Evolutionary conservation across 2,888 invertebrate genomes (phyloP), one percentile per base, ranked within the genome.

Genomic region (Tenthredo livida): DNA sequence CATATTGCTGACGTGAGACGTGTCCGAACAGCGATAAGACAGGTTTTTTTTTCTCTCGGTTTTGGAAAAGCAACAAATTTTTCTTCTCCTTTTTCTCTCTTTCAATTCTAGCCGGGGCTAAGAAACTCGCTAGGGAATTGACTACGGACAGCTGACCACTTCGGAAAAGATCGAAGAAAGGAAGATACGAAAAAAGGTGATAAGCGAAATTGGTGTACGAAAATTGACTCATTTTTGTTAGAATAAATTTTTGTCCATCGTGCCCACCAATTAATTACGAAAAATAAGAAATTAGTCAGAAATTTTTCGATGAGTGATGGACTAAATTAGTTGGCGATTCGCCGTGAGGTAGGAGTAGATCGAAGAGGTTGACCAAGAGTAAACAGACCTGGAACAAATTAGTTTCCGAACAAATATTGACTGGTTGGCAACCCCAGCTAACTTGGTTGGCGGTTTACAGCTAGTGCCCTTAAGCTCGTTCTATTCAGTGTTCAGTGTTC

Each of bases 371-470:
- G 40, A 43, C 61, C 84, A 54, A 12, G 37, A n/a, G 84, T 40
- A 73, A 84, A 73, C 58, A 75, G 61, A 84, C 84, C 37, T 40
- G 73, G 75, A 84, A 84, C 75, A 84, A 84, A 84, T 84, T 84
- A 84, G 84, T 61, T 84, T 61, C 72, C 72, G 84, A 84, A 84
- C 73, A 75, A 84, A 84, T 84, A 84, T 84, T 84, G 25, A 61
- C 75, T 29, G 40, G 75, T 43, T 37, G 15, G 37, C 84, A 58
- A 73, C 50, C 58, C 72, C n/a, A 15, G 40, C 33, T 72, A 73
- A 80, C 58, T 40, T 61, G 61, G 61, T 61, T 61, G 61, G 58
- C 50, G 80, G 33, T 37, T 61, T 61, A 80, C 50, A 54, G 15
- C 58, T 61, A 58, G 40, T 37, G 21, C 40, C 21, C 72, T 37